phyloP scores from a whole-genome alignment of 2,888 invertebrate genomes.

The Phymatocera aterrima region DNA sequence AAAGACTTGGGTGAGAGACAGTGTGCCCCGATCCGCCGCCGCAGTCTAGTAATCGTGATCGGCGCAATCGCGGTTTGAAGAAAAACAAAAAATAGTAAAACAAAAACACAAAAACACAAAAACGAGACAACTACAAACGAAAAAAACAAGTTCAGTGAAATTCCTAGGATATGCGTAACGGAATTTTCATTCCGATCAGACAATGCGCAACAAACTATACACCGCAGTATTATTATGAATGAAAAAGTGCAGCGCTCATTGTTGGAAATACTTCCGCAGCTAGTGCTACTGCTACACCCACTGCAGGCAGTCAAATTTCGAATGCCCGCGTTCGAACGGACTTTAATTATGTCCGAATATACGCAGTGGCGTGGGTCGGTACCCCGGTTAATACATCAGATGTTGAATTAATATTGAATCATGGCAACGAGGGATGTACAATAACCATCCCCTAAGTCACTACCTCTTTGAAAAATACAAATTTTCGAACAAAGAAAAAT shows the following conservation, averaged over 20 bases:
- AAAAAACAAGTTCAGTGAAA: neutral
- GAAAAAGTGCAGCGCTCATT: neutral
- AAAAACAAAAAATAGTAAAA: neutral
- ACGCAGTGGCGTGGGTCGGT: neutral
- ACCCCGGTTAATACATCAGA: neutral
- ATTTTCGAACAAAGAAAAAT: no score
- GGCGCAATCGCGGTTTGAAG: neutral
- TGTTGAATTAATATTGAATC: no score
- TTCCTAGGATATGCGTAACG: neutral
- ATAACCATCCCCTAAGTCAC: no score
- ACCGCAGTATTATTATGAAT: no score
- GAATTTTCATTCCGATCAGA: neutral
- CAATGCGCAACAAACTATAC: neutral
- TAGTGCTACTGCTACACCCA: no score
- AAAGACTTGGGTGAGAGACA: constrained; percentile 56
- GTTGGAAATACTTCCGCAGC: neutral
- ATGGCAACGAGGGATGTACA: no score
- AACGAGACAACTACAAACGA: neutral
- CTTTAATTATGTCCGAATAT: neutral
- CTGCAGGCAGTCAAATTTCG: no score
- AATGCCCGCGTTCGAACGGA: neutral
- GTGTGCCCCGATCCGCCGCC: constrained; percentile 69
- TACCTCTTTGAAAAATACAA: no score
- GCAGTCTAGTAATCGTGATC: constrained; percentile 7
- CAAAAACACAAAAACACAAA: neutral